These are phyloP conservation scores for Thymelicus sylvestris DNA, from an alignment of 2,888 invertebrate genomes.

Conservation along the genomic window DNA sequence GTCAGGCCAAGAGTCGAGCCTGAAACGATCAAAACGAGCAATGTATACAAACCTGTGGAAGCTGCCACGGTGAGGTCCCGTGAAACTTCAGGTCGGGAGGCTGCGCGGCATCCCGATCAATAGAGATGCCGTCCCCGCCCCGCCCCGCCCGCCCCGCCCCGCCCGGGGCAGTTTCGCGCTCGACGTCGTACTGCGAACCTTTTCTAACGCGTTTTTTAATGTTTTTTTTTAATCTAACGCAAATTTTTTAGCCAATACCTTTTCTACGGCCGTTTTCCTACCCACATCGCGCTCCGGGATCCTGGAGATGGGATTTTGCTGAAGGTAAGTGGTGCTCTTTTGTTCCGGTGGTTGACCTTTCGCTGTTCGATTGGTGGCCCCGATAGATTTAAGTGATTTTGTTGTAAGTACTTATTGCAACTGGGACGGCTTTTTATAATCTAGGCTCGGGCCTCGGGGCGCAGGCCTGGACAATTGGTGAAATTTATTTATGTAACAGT, in stretches of 20 bases:
- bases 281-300: conserved; percentile 49
- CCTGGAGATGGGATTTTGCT: conserved; percentile 66
- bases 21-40: conserved; percentile 42
- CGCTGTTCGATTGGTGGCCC: conserved; percentile 8
- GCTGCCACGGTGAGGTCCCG: conserved; percentile 14
- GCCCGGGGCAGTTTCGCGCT: conserved; percentile 57
- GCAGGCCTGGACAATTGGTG: background rate
- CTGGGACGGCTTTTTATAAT: conserved; percentile 1
- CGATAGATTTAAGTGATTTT: background rate
- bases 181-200: conserved; percentile 47
- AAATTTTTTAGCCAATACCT: conserved; percentile 44
- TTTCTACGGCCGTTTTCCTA: conserved; percentile 44
- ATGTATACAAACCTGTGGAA: conserved; percentile 47
- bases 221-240: conserved; percentile 45
- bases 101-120: conserved; percentile 74
- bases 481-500: conserved; percentile 5
- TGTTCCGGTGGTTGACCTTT: conserved; percentile 35
- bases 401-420: background rate
- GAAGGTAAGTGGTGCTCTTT: conserved; percentile 55
- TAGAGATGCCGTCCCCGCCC: conserved; percentile 50
- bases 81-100: conserved; percentile 54
- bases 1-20: background rate
- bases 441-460: background rate
- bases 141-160: conserved; percentile 53
- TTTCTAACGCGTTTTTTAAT: conserved; percentile 46